A percentile compares a stretch with the other conserved stretches of the same genome.
These are phyloP conservation scores for Platycnemis pennipes DNA, from an alignment of 2,888 invertebrate genomes.

Conservation along the genomic window DNA sequence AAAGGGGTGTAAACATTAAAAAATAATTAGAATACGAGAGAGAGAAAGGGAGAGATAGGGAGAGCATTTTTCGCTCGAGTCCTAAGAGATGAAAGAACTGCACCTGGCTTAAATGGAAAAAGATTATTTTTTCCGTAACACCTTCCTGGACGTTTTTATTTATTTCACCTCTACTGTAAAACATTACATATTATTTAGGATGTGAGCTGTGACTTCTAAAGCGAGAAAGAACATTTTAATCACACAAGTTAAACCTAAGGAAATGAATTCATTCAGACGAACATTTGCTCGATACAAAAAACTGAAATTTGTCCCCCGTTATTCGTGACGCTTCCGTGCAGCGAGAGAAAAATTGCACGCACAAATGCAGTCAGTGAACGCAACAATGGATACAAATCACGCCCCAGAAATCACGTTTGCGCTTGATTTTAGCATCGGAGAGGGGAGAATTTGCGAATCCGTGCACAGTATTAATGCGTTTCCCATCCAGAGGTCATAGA, in stretches of 20 bases:
- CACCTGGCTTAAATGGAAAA: neutral
- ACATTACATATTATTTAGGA: neutral
- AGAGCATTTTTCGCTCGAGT: neutral
- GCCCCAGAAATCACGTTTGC: neutral
- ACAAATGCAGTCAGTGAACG: neutral
- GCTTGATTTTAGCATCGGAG: neutral
- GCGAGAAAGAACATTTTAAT: neutral
- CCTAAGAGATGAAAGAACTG: neutral
- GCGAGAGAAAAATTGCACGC: neutral
- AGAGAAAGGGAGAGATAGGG: neutral
- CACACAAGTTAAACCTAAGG: neutral
- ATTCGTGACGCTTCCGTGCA: neutral
- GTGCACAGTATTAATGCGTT: too few species aligned
- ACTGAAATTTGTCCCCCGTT: neutral
- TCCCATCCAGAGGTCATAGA: neutral
- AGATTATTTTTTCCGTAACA: neutral
- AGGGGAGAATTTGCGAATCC: too few species aligned
- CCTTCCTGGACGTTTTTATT: neutral
- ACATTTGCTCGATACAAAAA: neutral
- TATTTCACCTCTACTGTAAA: neutral
- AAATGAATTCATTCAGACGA: neutral
- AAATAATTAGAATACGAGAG: neutral
- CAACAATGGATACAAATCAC: neutral
- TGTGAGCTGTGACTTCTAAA: neutral
- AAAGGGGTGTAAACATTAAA: neutral